These are phyloP conservation scores for Geopemphigus sp. DNA, from an alignment of 1,140 invertebrate genomes.

Conservation along the genomic window DNA sequence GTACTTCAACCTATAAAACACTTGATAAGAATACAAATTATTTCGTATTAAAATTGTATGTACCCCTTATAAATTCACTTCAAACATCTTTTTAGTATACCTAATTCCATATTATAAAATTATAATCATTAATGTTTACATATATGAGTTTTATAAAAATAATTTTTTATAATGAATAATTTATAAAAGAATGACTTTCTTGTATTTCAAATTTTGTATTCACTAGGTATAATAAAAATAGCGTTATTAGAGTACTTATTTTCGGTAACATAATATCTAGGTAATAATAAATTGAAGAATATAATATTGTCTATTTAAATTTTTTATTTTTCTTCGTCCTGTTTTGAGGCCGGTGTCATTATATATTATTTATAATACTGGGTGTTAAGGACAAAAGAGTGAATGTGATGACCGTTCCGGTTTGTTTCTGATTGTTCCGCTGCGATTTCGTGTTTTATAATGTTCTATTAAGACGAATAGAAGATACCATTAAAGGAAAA, in stretches of 20 bases:
- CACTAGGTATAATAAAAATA: too few species aligned
- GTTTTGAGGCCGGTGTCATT: not conserved
- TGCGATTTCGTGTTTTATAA: constrained; percentile 17
- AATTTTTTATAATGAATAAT: too few species aligned
- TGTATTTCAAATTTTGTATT: too few species aligned
- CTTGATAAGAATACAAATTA: constrained; percentile 23
- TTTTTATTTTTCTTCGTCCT: not conserved
- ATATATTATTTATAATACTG: constrained; percentile 22
- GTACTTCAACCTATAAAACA: constrained; percentile 5
- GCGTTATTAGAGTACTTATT: not conserved
- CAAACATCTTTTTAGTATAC: not conserved
- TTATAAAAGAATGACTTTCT: too few species aligned
- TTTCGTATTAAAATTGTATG: not conserved
- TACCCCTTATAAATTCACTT: not conserved
- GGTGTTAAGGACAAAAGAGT: constrained; percentile 42
- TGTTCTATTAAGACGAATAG: constrained; percentile 29
- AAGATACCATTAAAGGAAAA: not conserved
- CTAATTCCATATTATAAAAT: too few species aligned
- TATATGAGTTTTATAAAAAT: too few species aligned
- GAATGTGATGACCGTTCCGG: constrained; percentile 45
- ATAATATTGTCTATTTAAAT: not conserved
- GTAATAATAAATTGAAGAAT: not conserved
- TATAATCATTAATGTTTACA: too few species aligned
- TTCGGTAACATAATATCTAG: not conserved
- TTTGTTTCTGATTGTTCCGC: constrained; percentile 43